Evolutionary conservation across 2,113 vertebrate species (phyloP), one percentile per base, ranked within the genome.

Genomic region (Rousettus leschenaultii): DNA sequence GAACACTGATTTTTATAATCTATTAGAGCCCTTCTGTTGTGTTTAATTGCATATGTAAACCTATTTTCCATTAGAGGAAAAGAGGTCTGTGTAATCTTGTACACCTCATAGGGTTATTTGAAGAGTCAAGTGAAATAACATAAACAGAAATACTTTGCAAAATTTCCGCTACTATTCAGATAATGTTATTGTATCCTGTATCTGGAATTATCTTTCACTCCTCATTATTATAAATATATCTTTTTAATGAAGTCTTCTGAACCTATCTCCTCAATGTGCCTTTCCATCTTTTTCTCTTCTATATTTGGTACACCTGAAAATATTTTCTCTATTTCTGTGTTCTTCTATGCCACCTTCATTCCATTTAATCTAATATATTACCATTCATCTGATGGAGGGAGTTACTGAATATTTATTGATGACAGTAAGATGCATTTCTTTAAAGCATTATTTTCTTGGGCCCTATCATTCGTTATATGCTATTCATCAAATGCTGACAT

Each of bases 61-160:
- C 18, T 89, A 2, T 89, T 68, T 91, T 79, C 55, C 95, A 5
- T 57, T 85, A 74, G 30, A 35, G 65, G 70, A 68, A 79, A 91
- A 89, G 57, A 93, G 43, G 1, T 92, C 1, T 96, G 33, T 94
- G 83, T 87, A 51, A 84, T 45, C 21, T 78, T 86, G 4, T 14
- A 63, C 6, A 45, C 10, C 19, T 97, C 6, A 43, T 24, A 57
- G 43, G 9, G 6, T 84, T 86, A 83, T 92, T 84, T 92, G 71
- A 96, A 94, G 59, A 89, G 55, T 63, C 74, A 48, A 65, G 15
- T 86, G 33, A 96, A 96, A 80, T 85, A 51, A 24, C 16, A n/a
- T 48, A 94, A 35, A 77, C 75, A 78, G 18, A 91, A 91, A 66
- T 85, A 91, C 28, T 77, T 78, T 71, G 24, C 66, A 93, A 96